These are phyloP conservation scores for Scortum barcoo DNA, from an alignment of 2,113 vertebrate species.

Conservation along the genomic window DNA sequence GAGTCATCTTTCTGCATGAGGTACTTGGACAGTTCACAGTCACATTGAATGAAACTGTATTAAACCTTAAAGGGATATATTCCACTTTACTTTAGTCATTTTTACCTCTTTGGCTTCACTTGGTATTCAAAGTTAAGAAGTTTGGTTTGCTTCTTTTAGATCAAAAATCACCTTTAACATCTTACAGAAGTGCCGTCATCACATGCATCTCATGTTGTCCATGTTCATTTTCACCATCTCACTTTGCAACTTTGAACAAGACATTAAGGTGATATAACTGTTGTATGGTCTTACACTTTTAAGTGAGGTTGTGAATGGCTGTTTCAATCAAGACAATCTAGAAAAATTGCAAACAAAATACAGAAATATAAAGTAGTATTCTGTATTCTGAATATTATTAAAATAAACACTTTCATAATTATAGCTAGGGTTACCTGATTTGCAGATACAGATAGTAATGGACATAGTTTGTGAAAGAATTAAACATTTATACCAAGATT, in stretches of 20 bases:
- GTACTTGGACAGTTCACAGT: neutral
- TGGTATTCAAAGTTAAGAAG: no score
- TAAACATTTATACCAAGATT: neutral
- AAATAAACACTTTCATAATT: neutral
- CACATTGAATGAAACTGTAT: neutral
- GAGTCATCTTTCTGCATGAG: neutral
- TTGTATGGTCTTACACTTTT: neutral
- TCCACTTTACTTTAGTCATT: neutral
- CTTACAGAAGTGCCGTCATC: neutral
- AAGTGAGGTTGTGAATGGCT: neutral
- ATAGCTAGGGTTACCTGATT: neutral
- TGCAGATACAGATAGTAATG: neutral
- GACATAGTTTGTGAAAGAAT: neutral
- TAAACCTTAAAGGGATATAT: neutral
- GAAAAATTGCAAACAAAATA: neutral
- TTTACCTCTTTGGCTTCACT: neutral
- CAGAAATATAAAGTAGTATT: neutral
- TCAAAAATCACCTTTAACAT: neutral
- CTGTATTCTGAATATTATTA: neutral
- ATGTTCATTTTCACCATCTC: neutral
- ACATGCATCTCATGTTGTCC: rapidly evolving
- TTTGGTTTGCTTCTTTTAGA: neutral
- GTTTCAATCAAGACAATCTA: neutral
- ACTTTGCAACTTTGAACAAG: neutral
- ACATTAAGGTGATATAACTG: neutral